Evolutionary conservation across 2,797 vertebrate genomes (phyloP).

Genomic region (Lates japonicus): DNA sequence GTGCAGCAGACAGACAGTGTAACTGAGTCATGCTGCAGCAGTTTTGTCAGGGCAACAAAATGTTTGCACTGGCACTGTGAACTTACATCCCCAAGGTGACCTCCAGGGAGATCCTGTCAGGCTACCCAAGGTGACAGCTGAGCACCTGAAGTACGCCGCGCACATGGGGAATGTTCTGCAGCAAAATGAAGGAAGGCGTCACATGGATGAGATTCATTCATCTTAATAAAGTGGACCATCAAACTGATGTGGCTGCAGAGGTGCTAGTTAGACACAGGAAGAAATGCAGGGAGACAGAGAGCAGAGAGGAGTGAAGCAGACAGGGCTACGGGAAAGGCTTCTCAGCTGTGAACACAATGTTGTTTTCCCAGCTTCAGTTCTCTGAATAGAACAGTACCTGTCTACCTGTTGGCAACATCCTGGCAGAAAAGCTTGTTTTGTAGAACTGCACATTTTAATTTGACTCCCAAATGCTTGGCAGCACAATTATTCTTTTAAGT

Average conservation of each 20-base stretch:
- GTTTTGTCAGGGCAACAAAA: constrained; percentile 72
- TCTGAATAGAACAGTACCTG: constrained; percentile 57
- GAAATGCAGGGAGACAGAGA: constrained; percentile 59
- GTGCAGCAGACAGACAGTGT: constrained; percentile 54
- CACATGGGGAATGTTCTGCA: constrained; percentile 47
- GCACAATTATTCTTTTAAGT: constrained; percentile 64
- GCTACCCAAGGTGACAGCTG: constrained; percentile 70
- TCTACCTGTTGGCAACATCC: constrained; percentile 70
- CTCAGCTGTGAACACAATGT: constrained; percentile 64
- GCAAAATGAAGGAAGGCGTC: constrained; percentile 66
- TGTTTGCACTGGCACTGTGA: constrained; percentile 65
- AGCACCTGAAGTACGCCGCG: constrained; percentile 38
- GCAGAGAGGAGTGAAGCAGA: constrained; percentile 46
- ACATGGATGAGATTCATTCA: constrained; percentile 72
- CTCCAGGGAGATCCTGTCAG: constrained; percentile 67
- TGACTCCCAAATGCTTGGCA: constrained; percentile 50
- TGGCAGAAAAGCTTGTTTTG: constrained; percentile 53
- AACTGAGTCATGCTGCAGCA: constrained; percentile 79
- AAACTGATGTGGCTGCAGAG: constrained; percentile 72
- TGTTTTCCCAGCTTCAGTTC: constrained; percentile 49
- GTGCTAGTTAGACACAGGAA: constrained; percentile 67
- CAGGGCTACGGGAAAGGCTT: constrained; percentile 39
- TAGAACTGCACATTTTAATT: constrained; percentile 63
- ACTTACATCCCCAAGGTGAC: constrained; percentile 78
- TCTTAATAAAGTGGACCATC: constrained; percentile 82